Conservation (phyloP, 2,888 invertebrate genomes). For the Philereme transversata region DNA sequence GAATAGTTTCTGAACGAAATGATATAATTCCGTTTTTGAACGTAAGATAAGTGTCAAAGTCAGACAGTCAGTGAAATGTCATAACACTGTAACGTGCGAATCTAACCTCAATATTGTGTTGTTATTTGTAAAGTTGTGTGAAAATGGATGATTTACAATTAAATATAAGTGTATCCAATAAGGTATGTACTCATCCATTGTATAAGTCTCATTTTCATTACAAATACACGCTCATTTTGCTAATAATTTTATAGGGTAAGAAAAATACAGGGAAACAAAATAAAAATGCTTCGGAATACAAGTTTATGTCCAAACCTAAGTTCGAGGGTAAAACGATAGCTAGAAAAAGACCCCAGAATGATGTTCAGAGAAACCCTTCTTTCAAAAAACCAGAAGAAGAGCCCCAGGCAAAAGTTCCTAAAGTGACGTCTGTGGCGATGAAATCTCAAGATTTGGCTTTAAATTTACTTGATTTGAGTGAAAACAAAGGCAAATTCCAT, state of each 20-base stretch:
- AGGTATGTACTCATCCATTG: constrained; percentile 51
- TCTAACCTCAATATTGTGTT: constrained; percentile 57
- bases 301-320: constrained; percentile 70
- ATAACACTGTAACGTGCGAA: constrained; percentile 39
- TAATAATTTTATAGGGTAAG: constrained; percentile 49
- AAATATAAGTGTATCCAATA: constrained; percentile 69
- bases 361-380: constrained; percentile 42
- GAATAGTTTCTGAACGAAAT: too few relatives aligned
- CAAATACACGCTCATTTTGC: constrained; percentile 12
- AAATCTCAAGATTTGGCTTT: constrained; percentile 56
- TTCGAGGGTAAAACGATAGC: constrained; percentile 76
- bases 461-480: constrained; percentile 70
- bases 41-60: constrained; percentile 3
- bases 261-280: constrained; percentile 51
- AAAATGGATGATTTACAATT: constrained; percentile 80
- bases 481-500: constrained; percentile 75
- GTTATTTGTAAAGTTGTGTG: constrained; percentile 21
- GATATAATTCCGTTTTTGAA: neutral
- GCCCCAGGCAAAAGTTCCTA: constrained; percentile 60
- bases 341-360: constrained; percentile 67
- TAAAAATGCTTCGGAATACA: constrained; percentile 65
- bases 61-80: constrained; percentile 15
- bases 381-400: constrained; percentile 52
- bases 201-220: neutral
- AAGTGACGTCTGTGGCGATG: constrained; percentile 38